These are phyloP conservation scores for Globodera ellingtonae DNA, from an alignment of 1,140 invertebrate species.

Conservation along the genomic window DNA sequence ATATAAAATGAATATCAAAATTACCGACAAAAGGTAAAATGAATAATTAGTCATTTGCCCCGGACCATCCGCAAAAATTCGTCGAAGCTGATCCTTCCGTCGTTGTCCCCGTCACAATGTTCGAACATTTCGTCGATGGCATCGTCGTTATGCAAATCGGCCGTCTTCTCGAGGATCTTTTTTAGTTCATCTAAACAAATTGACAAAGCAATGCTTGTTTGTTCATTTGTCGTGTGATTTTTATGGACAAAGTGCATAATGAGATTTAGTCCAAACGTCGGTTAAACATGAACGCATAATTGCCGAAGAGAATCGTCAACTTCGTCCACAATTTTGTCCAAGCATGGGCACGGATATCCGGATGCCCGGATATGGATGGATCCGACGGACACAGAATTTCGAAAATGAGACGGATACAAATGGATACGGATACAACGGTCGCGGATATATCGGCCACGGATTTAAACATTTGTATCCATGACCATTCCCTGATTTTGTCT, in stretches of 20 bases:
- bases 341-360: no score
- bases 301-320: no score
- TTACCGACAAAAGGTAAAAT: no score
- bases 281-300: no score
- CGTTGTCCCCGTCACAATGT: slow-evolving; percentile 49
- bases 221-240: background rate
- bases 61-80: slow-evolving; percentile 58
- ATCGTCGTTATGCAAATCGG: slow-evolving; percentile 49
- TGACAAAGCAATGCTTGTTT: background rate
- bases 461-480: background rate
- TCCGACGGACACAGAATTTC: no score
- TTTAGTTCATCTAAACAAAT: slow-evolving; percentile 51
- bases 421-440: no score
- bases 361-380: no score
- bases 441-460: no score
- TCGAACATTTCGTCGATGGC: slow-evolving; percentile 52
- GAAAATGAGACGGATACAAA: no score
- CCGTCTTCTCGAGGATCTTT: slow-evolving; percentile 51
- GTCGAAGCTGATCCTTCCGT: slow-evolving; percentile 54
- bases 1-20: no score
- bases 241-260: no score
- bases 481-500: background rate
- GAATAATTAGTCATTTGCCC: slow-evolving; percentile 6
- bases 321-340: background rate
- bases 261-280: no score